Percentiles rank a stretch among this genome's conserved stretches.
phyloP scores from a whole-genome alignment of 2,113 vertebrate species.

The Antechinus stuartii region DNA sequence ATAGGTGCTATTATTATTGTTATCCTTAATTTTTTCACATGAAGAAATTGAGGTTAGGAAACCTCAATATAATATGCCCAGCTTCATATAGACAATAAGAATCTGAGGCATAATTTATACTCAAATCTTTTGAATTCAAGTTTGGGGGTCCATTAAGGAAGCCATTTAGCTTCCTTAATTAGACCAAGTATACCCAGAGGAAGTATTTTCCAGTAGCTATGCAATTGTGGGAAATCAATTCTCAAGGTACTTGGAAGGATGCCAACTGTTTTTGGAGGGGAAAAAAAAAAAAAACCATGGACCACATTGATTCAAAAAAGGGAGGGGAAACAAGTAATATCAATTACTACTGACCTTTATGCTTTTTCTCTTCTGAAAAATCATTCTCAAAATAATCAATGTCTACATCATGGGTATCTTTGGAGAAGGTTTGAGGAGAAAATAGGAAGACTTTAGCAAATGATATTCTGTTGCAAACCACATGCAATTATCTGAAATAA shows the following conservation, averaged over 20 bases:
- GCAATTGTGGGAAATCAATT: neutral
- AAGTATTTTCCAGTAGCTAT: neutral
- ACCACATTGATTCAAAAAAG: neutral
- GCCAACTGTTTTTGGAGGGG: neutral
- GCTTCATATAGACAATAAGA: neutral
- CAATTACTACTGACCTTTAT: neutral
- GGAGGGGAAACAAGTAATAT: neutral
- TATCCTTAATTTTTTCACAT: neutral
- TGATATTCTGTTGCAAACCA: neutral
- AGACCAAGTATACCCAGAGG: no score
- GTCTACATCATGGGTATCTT: neutral
- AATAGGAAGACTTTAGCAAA: neutral
- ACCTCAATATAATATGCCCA: neutral
- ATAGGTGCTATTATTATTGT: neutral
- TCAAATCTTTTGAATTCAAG: no score
- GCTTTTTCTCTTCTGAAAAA: neutral
- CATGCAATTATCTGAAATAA: neutral
- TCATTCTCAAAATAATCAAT: neutral
- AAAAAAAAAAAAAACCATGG: neutral
- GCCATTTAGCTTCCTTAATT: no score
- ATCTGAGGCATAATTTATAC: neutral
- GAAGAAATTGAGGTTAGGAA: neutral
- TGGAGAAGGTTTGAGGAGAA: neutral
- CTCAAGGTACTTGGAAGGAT: neutral
- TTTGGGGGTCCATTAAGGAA: no score